Base-by-base conservation (phyloP, 2,113 vertebrate species). In the Chionis minor region DNA sequence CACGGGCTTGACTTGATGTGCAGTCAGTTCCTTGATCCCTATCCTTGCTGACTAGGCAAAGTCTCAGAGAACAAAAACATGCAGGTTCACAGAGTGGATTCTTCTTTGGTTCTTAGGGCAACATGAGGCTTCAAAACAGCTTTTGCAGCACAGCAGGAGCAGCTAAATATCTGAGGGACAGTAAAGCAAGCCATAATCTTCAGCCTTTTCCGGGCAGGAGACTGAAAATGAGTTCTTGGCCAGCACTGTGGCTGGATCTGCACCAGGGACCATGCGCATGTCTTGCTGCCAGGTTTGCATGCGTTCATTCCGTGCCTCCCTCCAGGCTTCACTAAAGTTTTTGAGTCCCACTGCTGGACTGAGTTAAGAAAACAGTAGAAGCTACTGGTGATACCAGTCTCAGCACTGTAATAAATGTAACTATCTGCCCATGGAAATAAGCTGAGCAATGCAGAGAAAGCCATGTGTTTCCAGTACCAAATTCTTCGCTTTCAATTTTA, bases 191-290 rank as follows among this genome's bases (percentile, higher is more conserved):
- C 5, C 19, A 28, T 54, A 63, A 74, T 19, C 11, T 66, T 78
- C 24, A 87, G 35, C 20, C 27, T 74, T 38, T 87, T 85, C 32
- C 26, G 47, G 47, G 11, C 10, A 56, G 52, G 38, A 84, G 24
- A 14, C 0, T 81, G 30, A n/a, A 89, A 87, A 84, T 13, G 10
- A 3, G 21, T 71, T 59, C 10, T 81, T 67, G 32, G 33, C 22
- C 30, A 84, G 12, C 6, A 24, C 19, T 18, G 11, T 27, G 30
- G 35, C 35, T 62, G 33, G 17, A 2, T 58, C n/a, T 75, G 9
- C 2, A 0, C 32, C n/a, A 55, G 52, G 59, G 52, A 42, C 17
- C 22, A 51, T 72, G 28, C 0, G 2, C 8, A 18, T 51, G 24
- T 63, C 33, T 40, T 6, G 1, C 38, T 79, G 44, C 3, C 24